phyloP scores from a whole-genome alignment of 1,140 invertebrate species.

The Lanistes nyassanus region DNA sequence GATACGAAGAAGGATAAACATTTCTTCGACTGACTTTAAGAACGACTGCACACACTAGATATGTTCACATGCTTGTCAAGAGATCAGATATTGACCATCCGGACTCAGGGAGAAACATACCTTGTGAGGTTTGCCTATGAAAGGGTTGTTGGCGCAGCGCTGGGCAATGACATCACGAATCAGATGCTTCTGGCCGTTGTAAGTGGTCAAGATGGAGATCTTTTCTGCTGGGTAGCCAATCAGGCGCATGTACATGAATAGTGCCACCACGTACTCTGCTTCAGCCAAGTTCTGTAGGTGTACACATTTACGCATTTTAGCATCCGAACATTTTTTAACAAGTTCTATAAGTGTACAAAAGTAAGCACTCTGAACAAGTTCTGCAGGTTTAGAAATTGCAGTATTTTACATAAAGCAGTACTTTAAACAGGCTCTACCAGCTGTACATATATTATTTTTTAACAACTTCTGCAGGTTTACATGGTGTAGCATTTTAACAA shows the following conservation, averaged over 20 bases:
- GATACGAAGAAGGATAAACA: background rate
- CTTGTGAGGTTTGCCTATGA: conserved; percentile 96
- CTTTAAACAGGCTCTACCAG: no score
- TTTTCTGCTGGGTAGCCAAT: conserved; percentile 97
- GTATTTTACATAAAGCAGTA: no score
- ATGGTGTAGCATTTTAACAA: no score
- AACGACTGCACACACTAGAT: no score
- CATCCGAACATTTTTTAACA: no score
- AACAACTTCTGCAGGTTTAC: no score
- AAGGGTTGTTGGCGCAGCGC: conserved; percentile 92
- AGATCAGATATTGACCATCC: background rate
- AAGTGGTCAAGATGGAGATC: conserved; percentile 99
- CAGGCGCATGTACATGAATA: conserved; percentile 99
- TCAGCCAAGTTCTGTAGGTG: conserved; percentile 90
- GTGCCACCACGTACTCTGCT: conserved; percentile 97
- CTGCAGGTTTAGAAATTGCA: no score
- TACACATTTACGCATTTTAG: no score
- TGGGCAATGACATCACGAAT: conserved; percentile 95
- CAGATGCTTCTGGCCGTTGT: conserved; percentile 99
- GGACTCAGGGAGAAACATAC: conserved; percentile 68
- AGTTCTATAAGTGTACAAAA: no score
- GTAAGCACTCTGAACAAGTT: no score
- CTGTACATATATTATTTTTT: no score
- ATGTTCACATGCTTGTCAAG: no score
- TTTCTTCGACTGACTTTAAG: background rate